A percentile compares a stretch with the other conserved stretches of the same genome.
Evolutionary conservation across 2,113 vertebrate species (phyloP).

Genomic region (Macaca nemestrina): DNA sequence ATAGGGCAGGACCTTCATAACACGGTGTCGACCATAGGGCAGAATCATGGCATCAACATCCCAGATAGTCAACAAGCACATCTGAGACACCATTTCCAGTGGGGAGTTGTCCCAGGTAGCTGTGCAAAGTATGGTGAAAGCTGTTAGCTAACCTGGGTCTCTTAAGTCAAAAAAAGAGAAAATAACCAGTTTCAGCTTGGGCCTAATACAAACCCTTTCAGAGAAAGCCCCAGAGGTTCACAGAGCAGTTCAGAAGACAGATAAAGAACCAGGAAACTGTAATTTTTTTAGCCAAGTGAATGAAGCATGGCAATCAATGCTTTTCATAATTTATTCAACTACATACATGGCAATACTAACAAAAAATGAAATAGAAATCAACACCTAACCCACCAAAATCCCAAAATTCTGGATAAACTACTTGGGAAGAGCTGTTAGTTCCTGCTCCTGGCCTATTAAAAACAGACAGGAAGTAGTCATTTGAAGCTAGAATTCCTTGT

Average conservation of each 20-base stretch:
- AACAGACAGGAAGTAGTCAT: neutral
- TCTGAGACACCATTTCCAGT: neutral
- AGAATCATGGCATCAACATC: neutral
- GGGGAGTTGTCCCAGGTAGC: accelerated
- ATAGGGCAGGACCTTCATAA: too few relatives aligned
- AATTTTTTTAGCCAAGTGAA: neutral
- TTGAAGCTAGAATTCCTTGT: neutral
- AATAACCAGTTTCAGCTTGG: neutral
- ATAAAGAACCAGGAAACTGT: neutral
- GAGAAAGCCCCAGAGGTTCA: neutral
- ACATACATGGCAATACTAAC: neutral
- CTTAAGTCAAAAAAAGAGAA: neutral
- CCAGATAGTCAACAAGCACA: neutral
- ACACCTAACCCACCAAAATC: neutral
- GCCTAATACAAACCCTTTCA: neutral
- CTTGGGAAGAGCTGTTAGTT: neutral
- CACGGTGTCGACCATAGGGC: accelerated
- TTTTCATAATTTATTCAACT: neutral
- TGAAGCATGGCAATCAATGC: neutral
- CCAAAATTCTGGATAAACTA: neutral
- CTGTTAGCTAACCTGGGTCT: neutral
- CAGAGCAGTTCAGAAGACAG: neutral
- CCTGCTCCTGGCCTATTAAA: neutral
- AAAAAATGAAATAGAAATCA: neutral
- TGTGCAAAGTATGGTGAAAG: neutral